Evolutionary conservation across 2,113 vertebrate species (phyloP).

Genomic region (Chionomys nivalis): DNA sequence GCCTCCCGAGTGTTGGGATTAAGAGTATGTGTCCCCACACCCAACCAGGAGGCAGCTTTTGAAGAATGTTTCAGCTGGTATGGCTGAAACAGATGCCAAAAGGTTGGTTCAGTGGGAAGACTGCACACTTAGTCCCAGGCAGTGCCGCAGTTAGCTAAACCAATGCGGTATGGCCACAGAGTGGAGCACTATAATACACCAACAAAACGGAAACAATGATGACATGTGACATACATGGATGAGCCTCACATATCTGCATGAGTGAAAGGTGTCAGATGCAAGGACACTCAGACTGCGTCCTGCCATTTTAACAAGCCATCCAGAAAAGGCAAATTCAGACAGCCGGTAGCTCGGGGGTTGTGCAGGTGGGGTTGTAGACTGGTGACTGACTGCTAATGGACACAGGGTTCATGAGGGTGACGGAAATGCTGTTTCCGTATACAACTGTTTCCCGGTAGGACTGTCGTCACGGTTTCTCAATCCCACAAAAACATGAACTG

Average conservation of each 20-base stretch:
- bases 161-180: fast-evolving
- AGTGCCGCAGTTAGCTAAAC: not conserved
- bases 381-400: not conserved
- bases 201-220: not conserved
- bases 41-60: not conserved
- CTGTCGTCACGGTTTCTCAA: not conserved
- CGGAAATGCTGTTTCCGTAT: not conserved
- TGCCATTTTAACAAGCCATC: not conserved
- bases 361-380: no score
- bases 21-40: not conserved
- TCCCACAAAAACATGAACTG: not conserved
- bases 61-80: not conserved
- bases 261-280: not conserved
- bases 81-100: not conserved
- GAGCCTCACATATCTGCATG: not conserved
- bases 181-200: not conserved
- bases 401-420: not conserved
- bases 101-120: not conserved
- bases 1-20: not conserved
- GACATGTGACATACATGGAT: not conserved
- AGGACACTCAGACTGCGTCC: not conserved
- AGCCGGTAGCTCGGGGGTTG: not conserved
- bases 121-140: not conserved
- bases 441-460: not conserved
- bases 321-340: not conserved